A percentile compares a stretch with the other conserved stretches of the same genome.
phyloP scores from a whole-genome alignment of 2,888 invertebrate species.

The Cephus spinipes region DNA sequence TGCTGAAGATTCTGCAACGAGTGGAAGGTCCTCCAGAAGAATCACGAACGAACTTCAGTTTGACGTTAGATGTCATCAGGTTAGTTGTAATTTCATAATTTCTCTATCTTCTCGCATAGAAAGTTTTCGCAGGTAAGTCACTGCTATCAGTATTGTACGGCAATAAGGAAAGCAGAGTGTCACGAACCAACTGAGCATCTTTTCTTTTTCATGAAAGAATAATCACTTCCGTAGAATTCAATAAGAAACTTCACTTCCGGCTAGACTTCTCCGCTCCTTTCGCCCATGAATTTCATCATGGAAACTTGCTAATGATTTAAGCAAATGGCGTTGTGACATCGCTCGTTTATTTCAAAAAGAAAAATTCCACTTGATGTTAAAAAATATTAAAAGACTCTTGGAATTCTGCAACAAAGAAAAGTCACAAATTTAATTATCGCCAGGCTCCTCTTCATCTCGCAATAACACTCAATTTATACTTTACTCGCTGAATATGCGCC shows the following conservation, averaged over 20 bases:
- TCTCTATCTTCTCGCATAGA: background rate
- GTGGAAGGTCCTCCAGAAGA: background rate
- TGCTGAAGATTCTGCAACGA: background rate
- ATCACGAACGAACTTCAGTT: background rate
- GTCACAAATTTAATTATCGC: background rate
- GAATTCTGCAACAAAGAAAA: background rate
- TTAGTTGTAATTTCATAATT: background rate
- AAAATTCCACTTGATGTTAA: background rate
- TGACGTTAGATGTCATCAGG: background rate
- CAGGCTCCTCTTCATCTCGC: background rate
- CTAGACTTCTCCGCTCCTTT: background rate
- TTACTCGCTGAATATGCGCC: background rate
- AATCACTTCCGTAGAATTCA: background rate
- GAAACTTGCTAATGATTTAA: background rate
- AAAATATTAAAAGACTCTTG: background rate
- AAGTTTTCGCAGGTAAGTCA: background rate
- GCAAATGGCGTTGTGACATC: background rate
- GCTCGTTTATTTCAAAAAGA: background rate
- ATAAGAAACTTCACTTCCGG: background rate
- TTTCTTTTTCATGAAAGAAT: background rate
- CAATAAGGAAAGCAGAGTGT: background rate
- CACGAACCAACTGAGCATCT: too few species aligned
- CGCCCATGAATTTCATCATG: background rate
- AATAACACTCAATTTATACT: background rate
- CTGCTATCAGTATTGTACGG: background rate